phyloP scores from a whole-genome alignment of 2,797 vertebrate species.

The Vultur gryphus region DNA sequence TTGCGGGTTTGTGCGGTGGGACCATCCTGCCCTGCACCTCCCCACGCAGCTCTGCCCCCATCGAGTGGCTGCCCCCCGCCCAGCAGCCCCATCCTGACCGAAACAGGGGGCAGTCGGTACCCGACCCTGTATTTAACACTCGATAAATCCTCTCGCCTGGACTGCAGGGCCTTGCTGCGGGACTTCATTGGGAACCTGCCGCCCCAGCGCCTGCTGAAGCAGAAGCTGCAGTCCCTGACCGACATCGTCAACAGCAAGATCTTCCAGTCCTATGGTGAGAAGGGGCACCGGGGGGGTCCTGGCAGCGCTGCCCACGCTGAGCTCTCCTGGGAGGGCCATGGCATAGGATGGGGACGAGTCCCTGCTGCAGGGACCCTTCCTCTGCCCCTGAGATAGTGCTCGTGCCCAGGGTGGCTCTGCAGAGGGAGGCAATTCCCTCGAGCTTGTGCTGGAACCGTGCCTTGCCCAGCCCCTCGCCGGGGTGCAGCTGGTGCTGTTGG shows the following conservation, averaged over 20 bases:
- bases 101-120: fast-evolving
- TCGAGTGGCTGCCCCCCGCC: fast-evolving
- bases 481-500: background rate
- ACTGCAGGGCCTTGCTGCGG: background rate
- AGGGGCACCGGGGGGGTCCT: fast-evolving
- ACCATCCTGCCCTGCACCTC: background rate
- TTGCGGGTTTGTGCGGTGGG: background rate
- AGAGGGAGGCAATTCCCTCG: background rate
- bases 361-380: fast-evolving
- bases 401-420: fast-evolving
- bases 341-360: fast-evolving
- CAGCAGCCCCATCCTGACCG: background rate
- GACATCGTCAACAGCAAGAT: conserved; percentile 22
- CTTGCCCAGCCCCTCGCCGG: too few relatives aligned
- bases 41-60: background rate
- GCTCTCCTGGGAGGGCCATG: background rate
- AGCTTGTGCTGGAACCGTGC: background rate
- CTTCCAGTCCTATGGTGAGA: conserved; percentile 48
- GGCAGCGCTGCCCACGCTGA: background rate
- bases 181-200: conserved; percentile 55
- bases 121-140: fast-evolving
- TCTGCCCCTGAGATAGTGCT: background rate
- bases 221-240: conserved; percentile 59
- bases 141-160: fast-evolving
- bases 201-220: conserved; percentile 49